phyloP scores from a whole-genome alignment of 53 echinoderm and acorn worm species.

The Patiria pectinifera region DNA sequence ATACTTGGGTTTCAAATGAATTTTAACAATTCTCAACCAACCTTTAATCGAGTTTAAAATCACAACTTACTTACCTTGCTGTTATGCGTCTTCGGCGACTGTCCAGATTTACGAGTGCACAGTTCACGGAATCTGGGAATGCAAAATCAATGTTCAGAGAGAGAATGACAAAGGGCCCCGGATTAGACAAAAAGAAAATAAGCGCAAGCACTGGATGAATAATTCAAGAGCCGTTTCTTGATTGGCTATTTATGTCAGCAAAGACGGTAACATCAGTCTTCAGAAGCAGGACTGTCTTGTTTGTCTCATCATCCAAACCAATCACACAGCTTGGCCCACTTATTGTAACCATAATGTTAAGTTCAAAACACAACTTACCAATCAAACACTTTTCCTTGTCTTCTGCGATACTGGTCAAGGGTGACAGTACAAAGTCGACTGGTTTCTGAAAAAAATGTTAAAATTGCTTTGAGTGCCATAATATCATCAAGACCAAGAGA shows the following conservation, averaged over 20 bases:
- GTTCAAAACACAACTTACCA: not conserved
- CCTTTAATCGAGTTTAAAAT: not conserved
- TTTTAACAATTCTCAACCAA: too few species aligned
- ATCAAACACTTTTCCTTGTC: not conserved
- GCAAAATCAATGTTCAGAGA: too few species aligned
- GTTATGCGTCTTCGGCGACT: not conserved
- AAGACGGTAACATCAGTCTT: conserved; percentile 31
- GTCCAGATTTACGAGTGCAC: too few species aligned
- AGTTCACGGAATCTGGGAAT: too few species aligned
- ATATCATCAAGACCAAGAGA: too few species aligned
- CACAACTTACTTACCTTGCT: not conserved
- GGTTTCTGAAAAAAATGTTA: not conserved
- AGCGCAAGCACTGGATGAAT: not conserved
- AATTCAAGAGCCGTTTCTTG: too few species aligned
- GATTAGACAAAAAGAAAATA: not conserved
- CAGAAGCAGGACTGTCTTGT: conserved; percentile 58
- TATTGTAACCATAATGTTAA: too few species aligned
- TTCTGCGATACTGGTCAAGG: not conserved
- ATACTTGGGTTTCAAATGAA: not conserved
- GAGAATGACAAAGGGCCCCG: not conserved
- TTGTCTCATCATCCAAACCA: conserved; percentile 37
- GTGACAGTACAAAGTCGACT: not conserved
- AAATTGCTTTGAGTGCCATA: not conserved
- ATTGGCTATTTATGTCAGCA: not conserved
- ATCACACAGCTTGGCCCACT: not conserved